A percentile compares a stretch with the other conserved stretches of the same genome.
Evolutionary conservation across 2,113 vertebrate species (phyloP).

Genomic region (Acrocephalus kingi): DNA sequence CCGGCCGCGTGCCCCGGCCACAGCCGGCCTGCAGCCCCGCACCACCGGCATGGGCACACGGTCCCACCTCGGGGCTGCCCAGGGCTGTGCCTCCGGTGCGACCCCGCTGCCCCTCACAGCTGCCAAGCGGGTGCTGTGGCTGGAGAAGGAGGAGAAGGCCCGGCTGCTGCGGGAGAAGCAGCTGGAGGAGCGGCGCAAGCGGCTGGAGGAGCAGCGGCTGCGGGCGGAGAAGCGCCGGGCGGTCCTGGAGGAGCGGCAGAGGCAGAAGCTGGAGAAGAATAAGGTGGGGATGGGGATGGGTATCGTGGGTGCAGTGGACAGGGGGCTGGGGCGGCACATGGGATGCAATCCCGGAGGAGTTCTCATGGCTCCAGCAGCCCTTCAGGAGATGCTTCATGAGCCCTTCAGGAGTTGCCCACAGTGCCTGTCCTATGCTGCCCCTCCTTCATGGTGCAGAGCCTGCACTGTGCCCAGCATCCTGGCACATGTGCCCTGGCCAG

Average conservation of each 20-base stretch:
- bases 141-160: slow-evolving; percentile 95
- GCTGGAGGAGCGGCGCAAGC: slow-evolving; percentile 87
- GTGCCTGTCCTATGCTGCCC: fast-evolving
- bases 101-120: slow-evolving; percentile 65
- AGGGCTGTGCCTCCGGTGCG: fast-evolving
- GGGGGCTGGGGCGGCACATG: background rate
- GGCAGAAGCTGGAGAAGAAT: slow-evolving; percentile 94
- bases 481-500: background rate
- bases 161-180: slow-evolving; percentile 88
- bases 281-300: slow-evolving; percentile 77
- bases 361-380: background rate
- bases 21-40: fast-evolving
- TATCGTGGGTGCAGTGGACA: fast-evolving
- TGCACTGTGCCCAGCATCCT: fast-evolving
- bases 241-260: slow-evolving; percentile 89
- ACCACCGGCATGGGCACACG: fast-evolving
- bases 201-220: slow-evolving; percentile 89
- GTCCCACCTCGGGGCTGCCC: fast-evolving
- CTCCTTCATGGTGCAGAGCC: background rate
- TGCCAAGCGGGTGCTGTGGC: slow-evolving; percentile 91
- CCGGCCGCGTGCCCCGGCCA: background rate
- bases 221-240: slow-evolving; percentile 87
- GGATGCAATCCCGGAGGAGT: background rate
- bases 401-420: fast-evolving
- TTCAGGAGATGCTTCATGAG: background rate